Base-by-base conservation (phyloP, 1,140 invertebrate species). In the Pseudomyrmex pallidus region DNA sequence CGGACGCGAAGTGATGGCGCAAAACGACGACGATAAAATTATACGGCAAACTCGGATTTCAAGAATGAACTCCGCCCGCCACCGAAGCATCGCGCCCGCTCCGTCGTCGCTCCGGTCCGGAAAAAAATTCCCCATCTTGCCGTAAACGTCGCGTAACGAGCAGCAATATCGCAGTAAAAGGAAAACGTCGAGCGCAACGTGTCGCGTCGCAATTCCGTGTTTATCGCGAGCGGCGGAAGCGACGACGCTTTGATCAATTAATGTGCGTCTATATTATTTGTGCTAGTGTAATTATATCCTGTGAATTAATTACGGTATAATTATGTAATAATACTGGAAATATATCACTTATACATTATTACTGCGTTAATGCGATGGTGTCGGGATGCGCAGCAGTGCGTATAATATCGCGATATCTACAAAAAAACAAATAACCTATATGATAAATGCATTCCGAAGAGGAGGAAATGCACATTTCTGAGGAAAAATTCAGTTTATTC, bases 21-120 rank as follows among this genome's bases (percentile, higher is more conserved):
- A 67, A 73, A 88, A 82, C 59, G 80, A 86, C 76, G 56, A 68
- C 66, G 72, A 80, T 85, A 57, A 87, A 88, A 88, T 88, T 87
- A 85, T 73, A 64, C 68, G 57, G 50, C 54, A 35, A 80, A 80
- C 61, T 52, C 48, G 48, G 48, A 64, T 64, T 59, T 80, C 66
- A 80, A 50, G 64, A 80, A 70, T 70, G 66, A 35, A 78, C 62
- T 22, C n/a, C 13, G 12, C 61, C 35, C 25, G 12, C 50, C 12
- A 52, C 35, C 61, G 48, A 44, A 57, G 52, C 20, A 48, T n/a
- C 59, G 44, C 20, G 2, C 25, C 15, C 59, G 44, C 20, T 1
- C 25, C 20, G 17, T 5, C 35, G 52, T 7, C 15, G 13, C 7
- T 15, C 7, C 10, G 57, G 15, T n/a, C 50, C n/a, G 13, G 25